A percentile compares a stretch with the other conserved stretches of the same genome.
Evolutionary conservation across 2,797 vertebrate species (phyloP).

Genomic region (Columba guinea): DNA sequence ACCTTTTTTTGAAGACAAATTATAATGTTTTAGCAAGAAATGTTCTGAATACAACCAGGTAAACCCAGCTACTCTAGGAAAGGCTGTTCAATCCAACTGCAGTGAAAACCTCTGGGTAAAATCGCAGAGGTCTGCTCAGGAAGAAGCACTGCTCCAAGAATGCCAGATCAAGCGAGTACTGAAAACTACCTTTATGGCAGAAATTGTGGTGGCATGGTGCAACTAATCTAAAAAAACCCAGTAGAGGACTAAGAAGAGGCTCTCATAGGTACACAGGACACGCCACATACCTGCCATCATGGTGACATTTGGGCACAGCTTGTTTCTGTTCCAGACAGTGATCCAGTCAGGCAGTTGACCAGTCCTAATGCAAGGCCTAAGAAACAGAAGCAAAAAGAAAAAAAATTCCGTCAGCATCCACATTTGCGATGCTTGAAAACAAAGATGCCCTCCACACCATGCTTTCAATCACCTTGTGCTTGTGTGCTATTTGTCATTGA

Average conservation of each 20-base stretch:
- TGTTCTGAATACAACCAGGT: not conserved
- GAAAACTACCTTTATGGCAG: not conserved
- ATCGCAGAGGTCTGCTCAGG: not conserved
- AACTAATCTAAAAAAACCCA: not conserved
- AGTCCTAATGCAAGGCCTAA: not conserved
- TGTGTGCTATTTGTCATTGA: not conserved
- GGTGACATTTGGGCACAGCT: not conserved
- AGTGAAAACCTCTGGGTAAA: not conserved
- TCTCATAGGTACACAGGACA: not conserved
- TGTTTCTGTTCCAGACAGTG: rapidly evolving
- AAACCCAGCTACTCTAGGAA: not conserved
- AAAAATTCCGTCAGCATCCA: not conserved
- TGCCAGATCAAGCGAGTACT: not conserved
- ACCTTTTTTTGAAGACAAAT: not conserved
- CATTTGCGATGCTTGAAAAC: not conserved
- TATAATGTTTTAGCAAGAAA: not conserved
- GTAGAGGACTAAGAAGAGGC: not conserved
- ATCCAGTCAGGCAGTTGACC: not conserved
- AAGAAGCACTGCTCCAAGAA: not conserved
- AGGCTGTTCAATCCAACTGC: not conserved
- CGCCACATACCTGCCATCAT: not conserved
- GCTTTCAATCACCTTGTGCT: not conserved
- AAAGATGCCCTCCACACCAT: not conserved
- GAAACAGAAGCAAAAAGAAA: not conserved
- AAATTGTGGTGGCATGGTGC: not conserved